Evolutionary conservation across 2,113 vertebrate genomes (phyloP).

Genomic region (Nothocercus julius): DNA sequence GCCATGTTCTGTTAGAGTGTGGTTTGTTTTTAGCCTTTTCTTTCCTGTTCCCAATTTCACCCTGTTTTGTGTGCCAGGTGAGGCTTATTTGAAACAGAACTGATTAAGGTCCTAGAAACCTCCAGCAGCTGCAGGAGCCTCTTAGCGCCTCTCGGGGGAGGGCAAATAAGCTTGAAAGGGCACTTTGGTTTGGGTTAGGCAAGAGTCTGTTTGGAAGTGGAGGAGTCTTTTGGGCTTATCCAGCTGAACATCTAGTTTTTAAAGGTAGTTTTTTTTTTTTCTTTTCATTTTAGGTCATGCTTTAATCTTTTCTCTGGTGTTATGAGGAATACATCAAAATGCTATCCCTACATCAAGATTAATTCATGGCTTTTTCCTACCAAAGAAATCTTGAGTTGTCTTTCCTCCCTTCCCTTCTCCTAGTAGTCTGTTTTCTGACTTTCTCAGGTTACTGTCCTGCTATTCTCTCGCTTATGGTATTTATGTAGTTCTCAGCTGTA

Average conservation of each 20-base stretch:
- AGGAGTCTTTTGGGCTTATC: neutral
- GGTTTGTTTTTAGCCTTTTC: neutral
- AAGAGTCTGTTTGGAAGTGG: neutral
- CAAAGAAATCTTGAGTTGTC: neutral
- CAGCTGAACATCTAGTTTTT: neutral
- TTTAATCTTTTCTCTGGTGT: neutral
- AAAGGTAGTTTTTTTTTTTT: neutral
- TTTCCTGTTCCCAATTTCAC: neutral
- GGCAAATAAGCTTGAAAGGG: neutral
- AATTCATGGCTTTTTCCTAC: neutral
- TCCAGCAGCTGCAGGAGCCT: neutral
- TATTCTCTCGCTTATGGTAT: conserved; percentile 3
- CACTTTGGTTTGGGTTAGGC: neutral
- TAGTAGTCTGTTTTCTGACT: neutral
- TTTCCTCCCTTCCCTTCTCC: neutral
- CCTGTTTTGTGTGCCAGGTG: neutral
- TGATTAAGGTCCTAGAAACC: neutral
- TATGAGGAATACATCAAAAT: neutral
- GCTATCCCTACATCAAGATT: neutral
- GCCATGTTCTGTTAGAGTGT: neutral
- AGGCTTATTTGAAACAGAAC: neutral
- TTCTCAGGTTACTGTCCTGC: neutral
- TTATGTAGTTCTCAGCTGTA: conserved; percentile 37
- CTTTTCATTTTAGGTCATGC: neutral
- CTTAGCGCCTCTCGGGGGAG: neutral